Base-by-base conservation (phyloP, 2,888 invertebrate species). In the Oscheius sp. region DNA sequence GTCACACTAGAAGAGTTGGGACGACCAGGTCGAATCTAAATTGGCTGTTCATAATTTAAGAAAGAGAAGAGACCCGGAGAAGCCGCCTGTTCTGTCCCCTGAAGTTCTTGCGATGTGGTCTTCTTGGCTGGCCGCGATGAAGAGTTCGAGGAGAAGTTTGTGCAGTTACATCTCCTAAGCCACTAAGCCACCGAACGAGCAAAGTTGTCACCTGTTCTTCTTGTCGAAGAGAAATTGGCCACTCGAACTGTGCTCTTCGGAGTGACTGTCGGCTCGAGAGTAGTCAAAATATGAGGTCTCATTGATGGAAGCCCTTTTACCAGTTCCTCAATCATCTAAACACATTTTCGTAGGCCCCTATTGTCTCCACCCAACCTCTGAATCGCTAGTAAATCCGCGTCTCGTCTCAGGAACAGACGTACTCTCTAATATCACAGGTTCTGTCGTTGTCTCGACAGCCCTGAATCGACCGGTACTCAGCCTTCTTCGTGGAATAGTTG, bases 81-180 rank as follows among this genome's bases (percentile, higher is more conserved):
- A 33, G 57, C 7, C 57, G 57, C 29, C 57, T 35, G 11, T 58
- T 32, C 37, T 48, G 21, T 65, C 50, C 65, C 4, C 48, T 50
- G 10, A 21, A 65, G 11, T 50, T 65, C 42, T 42, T 42, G 3
- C 42, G 42, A 42, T 42, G 42, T 42, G 42, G 0, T 42, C 42
- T 65, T 48, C 33, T 65, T 32, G 33, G 13, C 50, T 65, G 65
- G 10, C 65, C 65, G 4, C 65, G 65, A 29, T 65, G 63, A 7
- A 47, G 63, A 3, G 47, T 10, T 29, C 65, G 10, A 2, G 48
- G 10, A 2, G 29, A 7, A 11, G 47, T 21, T 29, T 50, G 21
- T 50, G 21, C 51, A 4, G 51, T 13, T 29, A 50, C 48, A 29
- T 65, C 60, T 0, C 60, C 60, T 60, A 35, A 35, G 21, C 21